Conservation (phyloP, 2,888 invertebrate species). For the Loripinus fragilis region DNA sequence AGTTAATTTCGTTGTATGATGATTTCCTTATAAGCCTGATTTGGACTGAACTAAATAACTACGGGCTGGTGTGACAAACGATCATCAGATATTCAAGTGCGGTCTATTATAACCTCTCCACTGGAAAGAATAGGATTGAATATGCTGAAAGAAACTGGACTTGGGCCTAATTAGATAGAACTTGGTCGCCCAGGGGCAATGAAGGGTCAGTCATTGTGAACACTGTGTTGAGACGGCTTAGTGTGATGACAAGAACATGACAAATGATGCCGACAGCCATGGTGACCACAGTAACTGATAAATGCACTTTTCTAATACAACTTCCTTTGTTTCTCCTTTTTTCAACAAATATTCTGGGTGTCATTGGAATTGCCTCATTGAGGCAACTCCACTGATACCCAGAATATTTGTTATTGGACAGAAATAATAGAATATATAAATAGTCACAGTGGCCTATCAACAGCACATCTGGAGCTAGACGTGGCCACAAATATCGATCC, state of each 20-base stretch:
- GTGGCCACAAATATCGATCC: slow-evolving; percentile 4
- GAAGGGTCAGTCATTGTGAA: slow-evolving; percentile 7
- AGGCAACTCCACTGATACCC: no score
- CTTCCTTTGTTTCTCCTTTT: no score
- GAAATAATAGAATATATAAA: no score
- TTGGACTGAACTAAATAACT: no score
- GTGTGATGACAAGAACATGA: neutral
- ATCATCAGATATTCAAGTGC: slow-evolving; percentile 4
- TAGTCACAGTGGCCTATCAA: no score
- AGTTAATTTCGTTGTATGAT: no score
- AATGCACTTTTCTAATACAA: no score
- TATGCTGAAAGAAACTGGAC: neutral
- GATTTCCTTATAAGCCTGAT: no score
- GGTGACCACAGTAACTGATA: slow-evolving; percentile 11
- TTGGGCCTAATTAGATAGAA: neutral
- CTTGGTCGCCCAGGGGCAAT: neutral
- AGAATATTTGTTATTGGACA: no score
- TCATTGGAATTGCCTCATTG: no score
- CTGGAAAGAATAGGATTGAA: slow-evolving; percentile 3
- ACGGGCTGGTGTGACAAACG: neutral
- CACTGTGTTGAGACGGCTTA: neutral
- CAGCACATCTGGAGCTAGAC: no score
- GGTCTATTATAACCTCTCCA: neutral
- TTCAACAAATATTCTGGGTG: no score
- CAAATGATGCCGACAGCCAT: neutral